A percentile compares a stretch with the other conserved stretches of the same genome.
Conservation (phyloP, 2,797 vertebrate genomes). For the Rhinatrema bivittatum region DNA sequence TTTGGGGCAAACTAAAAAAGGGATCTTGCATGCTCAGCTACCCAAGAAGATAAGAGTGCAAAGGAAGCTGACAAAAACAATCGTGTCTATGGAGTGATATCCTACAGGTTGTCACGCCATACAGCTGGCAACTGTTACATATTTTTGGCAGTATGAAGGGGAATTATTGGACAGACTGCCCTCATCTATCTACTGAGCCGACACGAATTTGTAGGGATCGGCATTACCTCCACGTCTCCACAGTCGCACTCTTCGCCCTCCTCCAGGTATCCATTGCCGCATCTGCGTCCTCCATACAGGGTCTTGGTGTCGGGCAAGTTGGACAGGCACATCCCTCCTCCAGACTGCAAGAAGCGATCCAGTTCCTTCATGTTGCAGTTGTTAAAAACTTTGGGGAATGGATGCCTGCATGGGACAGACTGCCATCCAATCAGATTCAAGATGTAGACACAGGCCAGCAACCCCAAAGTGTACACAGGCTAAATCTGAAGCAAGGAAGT, state of each 20-base stretch:
- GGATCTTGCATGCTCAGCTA: too few relatives aligned
- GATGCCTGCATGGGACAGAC: conserved; percentile 57
- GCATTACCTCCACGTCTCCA: conserved; percentile 84
- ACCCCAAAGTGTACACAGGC: not conserved
- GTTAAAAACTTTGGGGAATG: conserved; percentile 89
- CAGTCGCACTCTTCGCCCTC: conserved; percentile 96
- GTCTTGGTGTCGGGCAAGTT: conserved; percentile 83
- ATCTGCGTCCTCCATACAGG: conserved; percentile 84
- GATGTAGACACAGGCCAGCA: not conserved
- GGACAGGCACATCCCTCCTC: conserved; percentile 93
- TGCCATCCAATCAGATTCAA: not conserved
- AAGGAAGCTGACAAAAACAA: too few relatives aligned
- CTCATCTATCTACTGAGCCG: too few relatives aligned
- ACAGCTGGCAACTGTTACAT: too few relatives aligned
- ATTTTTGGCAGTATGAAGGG: too few relatives aligned
- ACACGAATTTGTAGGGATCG: not conserved
- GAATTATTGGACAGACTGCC: too few relatives aligned
- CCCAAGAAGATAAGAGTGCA: too few relatives aligned
- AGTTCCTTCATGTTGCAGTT: conserved; percentile 80
- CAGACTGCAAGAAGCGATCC: conserved; percentile 79
- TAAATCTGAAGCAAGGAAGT: too few relatives aligned
- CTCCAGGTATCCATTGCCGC: conserved; percentile 95
- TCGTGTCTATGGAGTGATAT: too few relatives aligned
- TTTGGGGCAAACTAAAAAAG: too few relatives aligned
- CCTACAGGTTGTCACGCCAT: too few relatives aligned